Percentiles rank a stretch among this genome's conserved stretches.
Evolutionary conservation across 2,113 vertebrate genomes (phyloP).

Genomic region (Neogobius melanostomus): DNA sequence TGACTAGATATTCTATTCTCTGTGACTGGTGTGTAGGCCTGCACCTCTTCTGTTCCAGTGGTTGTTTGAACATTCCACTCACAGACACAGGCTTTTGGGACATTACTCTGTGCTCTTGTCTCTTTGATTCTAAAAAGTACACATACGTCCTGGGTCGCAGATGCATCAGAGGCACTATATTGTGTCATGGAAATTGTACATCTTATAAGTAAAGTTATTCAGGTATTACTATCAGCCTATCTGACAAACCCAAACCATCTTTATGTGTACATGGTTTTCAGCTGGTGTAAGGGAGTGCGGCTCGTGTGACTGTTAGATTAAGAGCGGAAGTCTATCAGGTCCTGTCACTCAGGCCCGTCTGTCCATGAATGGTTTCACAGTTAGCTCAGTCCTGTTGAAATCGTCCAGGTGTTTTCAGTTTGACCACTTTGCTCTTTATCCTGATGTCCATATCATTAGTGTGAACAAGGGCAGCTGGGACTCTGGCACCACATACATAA

Average conservation of each 20-base stretch:
- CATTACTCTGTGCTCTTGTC: too few species aligned
- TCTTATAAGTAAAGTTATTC: too few species aligned
- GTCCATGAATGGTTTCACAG: slow-evolving; percentile 16
- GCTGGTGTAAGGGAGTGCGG: slow-evolving; percentile 44
- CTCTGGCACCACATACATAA: slow-evolving; percentile 15
- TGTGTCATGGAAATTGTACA: too few species aligned
- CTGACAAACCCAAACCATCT: not conserved
- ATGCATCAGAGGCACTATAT: too few species aligned
- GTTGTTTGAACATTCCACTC: too few species aligned
- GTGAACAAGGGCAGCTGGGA: slow-evolving; percentile 44
- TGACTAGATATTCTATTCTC: too few species aligned
- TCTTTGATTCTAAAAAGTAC: too few species aligned
- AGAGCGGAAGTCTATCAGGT: slow-evolving; percentile 16
- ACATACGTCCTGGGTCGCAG: too few species aligned
- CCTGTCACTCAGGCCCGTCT: slow-evolving; percentile 17
- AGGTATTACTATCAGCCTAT: too few species aligned
- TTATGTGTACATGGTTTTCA: slow-evolving; percentile 19
- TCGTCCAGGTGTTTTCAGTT: slow-evolving; percentile 47
- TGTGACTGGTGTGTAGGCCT: too few species aligned
- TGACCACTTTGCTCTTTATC: slow-evolving; percentile 8
- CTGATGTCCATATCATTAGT: slow-evolving; percentile 42
- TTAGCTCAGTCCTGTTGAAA: slow-evolving; percentile 14
- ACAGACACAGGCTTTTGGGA: too few species aligned
- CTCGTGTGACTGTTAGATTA: slow-evolving; percentile 28
- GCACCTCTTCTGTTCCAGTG: too few species aligned